These are phyloP conservation scores for Acrossocheilus fasciatus DNA, from an alignment of 2,797 vertebrate genomes.

Conservation along the genomic window DNA sequence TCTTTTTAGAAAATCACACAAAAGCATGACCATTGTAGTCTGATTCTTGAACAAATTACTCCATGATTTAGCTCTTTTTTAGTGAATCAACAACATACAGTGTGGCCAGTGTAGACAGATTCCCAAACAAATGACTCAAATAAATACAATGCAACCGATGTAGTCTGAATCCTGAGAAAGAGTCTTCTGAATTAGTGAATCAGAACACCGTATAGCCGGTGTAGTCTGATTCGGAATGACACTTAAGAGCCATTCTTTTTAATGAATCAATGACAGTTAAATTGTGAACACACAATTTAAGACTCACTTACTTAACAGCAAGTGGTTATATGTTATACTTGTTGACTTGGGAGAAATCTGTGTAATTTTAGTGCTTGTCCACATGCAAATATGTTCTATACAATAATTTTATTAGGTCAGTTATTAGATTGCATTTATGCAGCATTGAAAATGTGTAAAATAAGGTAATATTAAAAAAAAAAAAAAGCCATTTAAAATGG, in stretches of 20 bases:
- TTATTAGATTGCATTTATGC: not conserved
- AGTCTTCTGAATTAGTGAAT: not conserved
- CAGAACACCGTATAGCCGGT: not conserved
- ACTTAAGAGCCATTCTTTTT: not conserved
- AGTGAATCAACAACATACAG: not conserved
- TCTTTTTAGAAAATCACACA: not conserved
- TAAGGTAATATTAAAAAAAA: not conserved
- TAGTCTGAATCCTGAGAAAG: not conserved
- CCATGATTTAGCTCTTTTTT: not conserved
- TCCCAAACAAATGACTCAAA: not conserved
- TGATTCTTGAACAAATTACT: not conserved
- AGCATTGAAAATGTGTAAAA: not conserved
- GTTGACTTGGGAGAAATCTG: not conserved
- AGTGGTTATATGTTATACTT: not conserved
- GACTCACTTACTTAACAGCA: not conserved
- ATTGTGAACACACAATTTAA: not conserved
- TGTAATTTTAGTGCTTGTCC: not conserved
- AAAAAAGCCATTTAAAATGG: not conserved
- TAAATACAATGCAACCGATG: not conserved
- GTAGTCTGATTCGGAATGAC: not conserved
- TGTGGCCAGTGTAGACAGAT: not conserved
- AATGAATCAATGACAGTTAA: not conserved
- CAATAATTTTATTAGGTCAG: not conserved
- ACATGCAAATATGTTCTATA: not conserved
- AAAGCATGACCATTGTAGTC: not conserved